Percentiles rank a stretch among this genome's conserved stretches.
phyloP scores from a whole-genome alignment of 2,113 vertebrate genomes.

The Neopipo cinnamomea region DNA sequence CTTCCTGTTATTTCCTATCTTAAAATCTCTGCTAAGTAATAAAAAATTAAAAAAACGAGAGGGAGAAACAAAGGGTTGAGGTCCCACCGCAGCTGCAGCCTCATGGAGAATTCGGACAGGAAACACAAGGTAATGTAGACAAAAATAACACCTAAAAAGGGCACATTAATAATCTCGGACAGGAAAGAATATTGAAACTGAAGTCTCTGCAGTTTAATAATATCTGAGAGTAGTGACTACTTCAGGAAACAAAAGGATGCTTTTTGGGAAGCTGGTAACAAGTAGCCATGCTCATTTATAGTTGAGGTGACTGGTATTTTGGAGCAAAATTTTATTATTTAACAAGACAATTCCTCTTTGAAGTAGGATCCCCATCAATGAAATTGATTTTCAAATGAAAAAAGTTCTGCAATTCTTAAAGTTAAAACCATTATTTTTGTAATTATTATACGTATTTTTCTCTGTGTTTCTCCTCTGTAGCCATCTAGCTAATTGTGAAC shows the following conservation, averaged over 20 bases:
- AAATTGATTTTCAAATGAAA: neutral
- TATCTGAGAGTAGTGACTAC: neutral
- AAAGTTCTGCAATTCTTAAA: neutral
- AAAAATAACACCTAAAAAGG: neutral
- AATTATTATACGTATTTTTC: neutral
- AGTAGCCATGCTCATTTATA: neutral
- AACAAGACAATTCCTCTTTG: neutral
- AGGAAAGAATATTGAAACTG: neutral
- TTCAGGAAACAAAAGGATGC: neutral
- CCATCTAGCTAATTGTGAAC: neutral
- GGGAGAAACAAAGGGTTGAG: neutral
- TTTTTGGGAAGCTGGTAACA: neutral
- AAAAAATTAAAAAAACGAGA: neutral
- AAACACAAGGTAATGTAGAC: neutral
- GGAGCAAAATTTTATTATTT: neutral
- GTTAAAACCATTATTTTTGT: neutral
- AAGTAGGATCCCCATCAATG: neutral
- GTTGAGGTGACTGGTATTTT: neutral
- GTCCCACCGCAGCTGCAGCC: neutral
- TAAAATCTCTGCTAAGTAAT: constrained; percentile 7
- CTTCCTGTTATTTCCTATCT: constrained; percentile 24
- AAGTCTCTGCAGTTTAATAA: neutral
- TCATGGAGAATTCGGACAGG: neutral
- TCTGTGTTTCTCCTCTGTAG: neutral
- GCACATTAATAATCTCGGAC: neutral